Base-by-base conservation (phyloP, 2,113 vertebrate genomes). In the Tetrao urogallus region DNA sequence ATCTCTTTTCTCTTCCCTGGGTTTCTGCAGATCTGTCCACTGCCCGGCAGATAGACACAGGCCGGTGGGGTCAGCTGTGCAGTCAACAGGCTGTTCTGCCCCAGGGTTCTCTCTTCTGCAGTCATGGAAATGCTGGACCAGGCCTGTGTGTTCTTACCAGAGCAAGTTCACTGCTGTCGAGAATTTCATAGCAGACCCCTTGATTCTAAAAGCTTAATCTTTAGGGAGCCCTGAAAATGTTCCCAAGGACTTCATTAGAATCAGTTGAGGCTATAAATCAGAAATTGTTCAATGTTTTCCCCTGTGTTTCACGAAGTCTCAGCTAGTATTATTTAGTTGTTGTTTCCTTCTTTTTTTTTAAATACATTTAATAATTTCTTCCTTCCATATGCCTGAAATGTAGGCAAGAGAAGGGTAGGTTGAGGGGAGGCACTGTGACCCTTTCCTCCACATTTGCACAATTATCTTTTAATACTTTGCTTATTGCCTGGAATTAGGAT, bases 71-170 rank as follows among this genome's bases (percentile, higher is more conserved):
- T 27, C 30, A 14, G 63, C 38, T 63, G 50, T 13, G 11, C 27
- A n/a, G 54, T 11, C 22, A 74, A 61, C 66, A 77, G 54, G 52
- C 32, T 25, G 14, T 30, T 86, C 0, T 5, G 38, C 70, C 48
- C 66, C 52, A 34, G 19, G 13, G 21, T 27, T 36, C 52, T 66
- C 30, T 58, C 38, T 57, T 40, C 57, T 45, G 60, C 56, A 40
- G 65, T 36, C 0, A 9, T 27, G 48, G 34, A 78, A 73, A 20
- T 0, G 1, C n/a, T 19, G 64, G 40, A 14, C 42, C n/a, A 47
- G 0, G 0, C 0, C 2, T 18, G 11, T 45, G 22, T 54, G 30
- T 12, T 34, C 22, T 54, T 34, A 3, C 10, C 19, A 21, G 24
- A 8, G 8, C 9, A 11, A 25, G 8, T 40, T 86, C 38, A 22